phyloP scores from a whole-genome alignment of 2,113 vertebrate genomes.

The Melanotaenia duboulayi region DNA sequence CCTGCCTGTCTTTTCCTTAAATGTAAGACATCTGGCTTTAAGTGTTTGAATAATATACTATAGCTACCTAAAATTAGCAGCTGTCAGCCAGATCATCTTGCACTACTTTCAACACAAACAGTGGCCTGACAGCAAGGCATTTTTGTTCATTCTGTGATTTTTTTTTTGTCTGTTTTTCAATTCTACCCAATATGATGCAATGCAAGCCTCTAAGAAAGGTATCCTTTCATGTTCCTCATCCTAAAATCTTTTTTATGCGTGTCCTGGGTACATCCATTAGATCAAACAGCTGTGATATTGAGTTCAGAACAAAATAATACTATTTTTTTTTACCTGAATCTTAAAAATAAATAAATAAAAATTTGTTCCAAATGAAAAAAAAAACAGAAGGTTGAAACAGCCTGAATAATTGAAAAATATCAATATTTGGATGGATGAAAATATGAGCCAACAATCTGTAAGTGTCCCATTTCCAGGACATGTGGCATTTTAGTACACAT shows the following conservation, averaged over 20 bases:
- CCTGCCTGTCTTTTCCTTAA: not conserved
- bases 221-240: slow-evolving; percentile 66
- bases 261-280: slow-evolving; percentile 41
- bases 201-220: slow-evolving; percentile 34
- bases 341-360: too few species aligned
- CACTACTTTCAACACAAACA: slow-evolving; percentile 9
- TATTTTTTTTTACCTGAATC: slow-evolving; percentile 14
- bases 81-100: not conserved
- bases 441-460: slow-evolving; percentile 3
- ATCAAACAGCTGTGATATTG: slow-evolving; percentile 55
- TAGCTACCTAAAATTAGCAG: too few species aligned
- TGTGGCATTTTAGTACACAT: slow-evolving; percentile 15
- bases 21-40: not conserved
- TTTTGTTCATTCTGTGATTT: slow-evolving; percentile 25
- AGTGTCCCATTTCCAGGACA: slow-evolving; percentile 17
- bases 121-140: not conserved
- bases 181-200: slow-evolving; percentile 46
- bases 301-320: slow-evolving; percentile 54
- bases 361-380: slow-evolving; percentile 20
- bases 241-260: slow-evolving; percentile 57
- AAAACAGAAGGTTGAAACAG: not conserved
- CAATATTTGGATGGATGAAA: slow-evolving; percentile 16
- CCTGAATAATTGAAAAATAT: slow-evolving; percentile 27
- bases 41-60: not conserved
- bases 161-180: slow-evolving; percentile 39